Base-by-base conservation (phyloP, 64 coral and sea anemone species). In the Platygyra sinensis region DNA sequence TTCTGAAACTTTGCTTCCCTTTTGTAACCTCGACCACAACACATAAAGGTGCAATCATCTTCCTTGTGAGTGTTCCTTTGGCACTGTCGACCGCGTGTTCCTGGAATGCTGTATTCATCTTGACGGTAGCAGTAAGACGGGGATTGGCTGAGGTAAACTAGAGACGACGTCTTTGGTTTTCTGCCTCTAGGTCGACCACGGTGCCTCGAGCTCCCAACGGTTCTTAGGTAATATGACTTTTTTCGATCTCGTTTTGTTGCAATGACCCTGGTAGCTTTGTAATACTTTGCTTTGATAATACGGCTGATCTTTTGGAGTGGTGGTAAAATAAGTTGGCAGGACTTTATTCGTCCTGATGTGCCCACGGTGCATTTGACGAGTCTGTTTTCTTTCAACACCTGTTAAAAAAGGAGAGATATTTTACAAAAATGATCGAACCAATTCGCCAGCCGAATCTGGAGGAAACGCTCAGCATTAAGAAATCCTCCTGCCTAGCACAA, bases 331-430 rank as follows among this genome's bases (percentile, higher is more conserved):
- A 83, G 15, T 20, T n/a, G 80, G 25, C 80, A 83, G 13, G 80
- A 62, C 80, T 83, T 83, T 0, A 64, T 61, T 14, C 63, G 67
- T n/a, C 80, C 80, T 42, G 60, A 19, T 67, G 67, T 83, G 24
- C 80, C 80, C 10, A 83, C 30, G 5, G 28, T 69, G 59, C 80
- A 83, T 62, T 46, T 83, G 33, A 65, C 59, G 3, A 83, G 61
- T 83, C 80, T 64, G 25, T 83, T 83, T 67, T 83, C 60, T 67
- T 83, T 64, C 24, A 83, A 38, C 14, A 67, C 80, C 80, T 83
- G 33, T 14, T 55, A 0, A 57, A 6, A 57, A 57, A 16, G 10
- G 54, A 80, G 30, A 30, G 29, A 59, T 51, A 9, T n/a, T 57
- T 28, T 8, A 46, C n/a, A 62, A 33, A 82, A 36, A 15, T 31